Base-by-base conservation (phyloP, 1,140 invertebrate species). In the Pseudoatta argentina region DNA sequence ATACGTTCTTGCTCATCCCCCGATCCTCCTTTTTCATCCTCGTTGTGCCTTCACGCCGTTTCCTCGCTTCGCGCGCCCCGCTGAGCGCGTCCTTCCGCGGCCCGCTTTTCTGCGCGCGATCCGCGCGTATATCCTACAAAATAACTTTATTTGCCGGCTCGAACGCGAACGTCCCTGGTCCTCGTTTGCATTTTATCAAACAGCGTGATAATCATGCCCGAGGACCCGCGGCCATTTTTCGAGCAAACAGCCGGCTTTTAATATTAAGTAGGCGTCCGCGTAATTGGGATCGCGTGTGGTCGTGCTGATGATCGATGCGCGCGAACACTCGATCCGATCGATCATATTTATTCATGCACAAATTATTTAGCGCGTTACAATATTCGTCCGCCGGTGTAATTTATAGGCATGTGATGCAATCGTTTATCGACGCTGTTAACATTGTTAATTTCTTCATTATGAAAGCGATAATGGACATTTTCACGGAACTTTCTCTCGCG, bases 1-100 rank as follows among this genome's bases (percentile, higher is more conserved):
- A 94, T 93, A 93, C 92, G 91, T 92, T 93, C 89, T 92, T 92
- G 90, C 81, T 91, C 91, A 61, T 88, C 85, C 85, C 69, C 85
- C 69, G 86, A 87, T 86, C 86, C 83, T 91, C 77, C 55, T 88
- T 91, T 88, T 90, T 85, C 34, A 61, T 82, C 87, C 88, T 81
- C 64, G 69, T 86, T 79, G 71, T 79, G 71, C 66, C 71, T 88
- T 18, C 57, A 39, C 27, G 55, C 71, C 57, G 51, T 51, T 27
- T 21, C 3, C 12, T 14, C 30, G 10, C 27, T 6, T 30, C 34
- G 21, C 18, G 57, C 21, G 24, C 24, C 12, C 51, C 34, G n/a
- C 44, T 57, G 24, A 24, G 24, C 24, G 24, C 24, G 24, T 24
- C 24, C 24, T 24, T 24, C 0, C 24, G 24, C 21, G 24, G 48